A percentile compares a stretch with the other conserved stretches of the same genome.
Evolutionary conservation across 2,113 vertebrate genomes (phyloP).

Genomic region (Corapipo altera): DNA sequence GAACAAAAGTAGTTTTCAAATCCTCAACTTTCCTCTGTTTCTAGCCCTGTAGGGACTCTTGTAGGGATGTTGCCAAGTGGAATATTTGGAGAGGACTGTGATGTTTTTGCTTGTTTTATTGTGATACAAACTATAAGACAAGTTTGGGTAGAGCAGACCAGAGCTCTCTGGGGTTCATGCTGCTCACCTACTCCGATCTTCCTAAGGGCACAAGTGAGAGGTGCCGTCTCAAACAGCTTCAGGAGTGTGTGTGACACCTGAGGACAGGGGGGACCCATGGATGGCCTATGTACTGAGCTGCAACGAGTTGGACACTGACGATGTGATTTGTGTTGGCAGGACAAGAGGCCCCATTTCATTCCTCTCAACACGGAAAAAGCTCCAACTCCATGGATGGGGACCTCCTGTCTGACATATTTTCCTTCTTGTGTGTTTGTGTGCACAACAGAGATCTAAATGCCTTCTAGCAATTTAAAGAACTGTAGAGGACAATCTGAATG

Average conservation of each 20-base stretch:
- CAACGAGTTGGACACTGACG: not conserved
- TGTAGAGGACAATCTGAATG: not conserved
- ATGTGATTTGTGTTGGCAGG: not conserved
- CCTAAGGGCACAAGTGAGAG: not conserved
- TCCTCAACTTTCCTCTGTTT: not conserved
- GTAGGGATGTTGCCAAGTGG: not conserved
- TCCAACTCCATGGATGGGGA: not conserved
- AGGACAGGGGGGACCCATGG: not conserved
- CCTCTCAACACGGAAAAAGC: not conserved
- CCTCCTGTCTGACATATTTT: not conserved
- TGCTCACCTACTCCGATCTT: not conserved
- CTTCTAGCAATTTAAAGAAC: not conserved
- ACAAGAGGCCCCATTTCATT: not conserved
- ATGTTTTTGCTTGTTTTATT: not conserved
- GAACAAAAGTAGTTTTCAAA: not conserved
- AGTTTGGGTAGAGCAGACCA: not conserved
- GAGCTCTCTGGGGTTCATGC: not conserved
- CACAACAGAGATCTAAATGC: not conserved
- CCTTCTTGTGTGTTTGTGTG: not conserved
- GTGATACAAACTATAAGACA: not conserved
- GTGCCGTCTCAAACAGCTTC: fast-evolving
- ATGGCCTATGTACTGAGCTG: not conserved
- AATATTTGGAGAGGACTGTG: not conserved
- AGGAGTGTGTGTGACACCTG: fast-evolving
- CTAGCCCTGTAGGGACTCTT: not conserved